Conservation (phyloP, 1,140 invertebrate species). For the Venturia canescens region DNA sequence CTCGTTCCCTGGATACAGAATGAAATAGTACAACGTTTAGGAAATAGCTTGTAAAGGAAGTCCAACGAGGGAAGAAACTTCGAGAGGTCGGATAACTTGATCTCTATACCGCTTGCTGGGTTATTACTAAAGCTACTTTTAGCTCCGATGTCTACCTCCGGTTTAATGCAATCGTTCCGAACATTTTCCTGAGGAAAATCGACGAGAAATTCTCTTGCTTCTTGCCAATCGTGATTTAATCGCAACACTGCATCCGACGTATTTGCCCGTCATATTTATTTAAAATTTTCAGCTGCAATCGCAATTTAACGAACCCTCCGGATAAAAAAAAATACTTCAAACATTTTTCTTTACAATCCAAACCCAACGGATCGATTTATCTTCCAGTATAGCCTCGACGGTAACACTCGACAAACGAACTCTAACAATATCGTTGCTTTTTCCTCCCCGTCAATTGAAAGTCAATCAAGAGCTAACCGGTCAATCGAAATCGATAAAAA, state of each 20-base stretch:
- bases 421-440: too few species aligned
- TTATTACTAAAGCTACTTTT: neutral
- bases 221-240: slow-evolving; percentile 27
- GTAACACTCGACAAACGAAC: too few species aligned
- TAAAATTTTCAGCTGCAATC: neutral
- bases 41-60: slow-evolving; percentile 32
- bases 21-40: slow-evolving; percentile 1
- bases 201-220: neutral
- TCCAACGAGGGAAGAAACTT: slow-evolving; percentile 22
- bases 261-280: neutral
- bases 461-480: too few species aligned
- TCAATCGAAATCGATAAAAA: slow-evolving; percentile 35
- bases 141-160: neutral
- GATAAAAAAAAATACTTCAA: neutral
- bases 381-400: too few species aligned
- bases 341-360: too few species aligned
- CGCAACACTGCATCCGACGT: slow-evolving; percentile 19
- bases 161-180: slow-evolving; percentile 14
- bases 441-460: too few species aligned
- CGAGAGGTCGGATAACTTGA: slow-evolving; percentile 17
- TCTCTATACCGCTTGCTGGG: neutral
- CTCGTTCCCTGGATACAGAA: neutral
- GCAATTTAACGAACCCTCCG: neutral
- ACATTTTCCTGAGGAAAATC: slow-evolving; percentile 22
- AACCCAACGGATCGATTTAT: too few species aligned